phyloP scores from a whole-genome alignment of 2,797 vertebrate species.

The Cheirogaleus major region DNA sequence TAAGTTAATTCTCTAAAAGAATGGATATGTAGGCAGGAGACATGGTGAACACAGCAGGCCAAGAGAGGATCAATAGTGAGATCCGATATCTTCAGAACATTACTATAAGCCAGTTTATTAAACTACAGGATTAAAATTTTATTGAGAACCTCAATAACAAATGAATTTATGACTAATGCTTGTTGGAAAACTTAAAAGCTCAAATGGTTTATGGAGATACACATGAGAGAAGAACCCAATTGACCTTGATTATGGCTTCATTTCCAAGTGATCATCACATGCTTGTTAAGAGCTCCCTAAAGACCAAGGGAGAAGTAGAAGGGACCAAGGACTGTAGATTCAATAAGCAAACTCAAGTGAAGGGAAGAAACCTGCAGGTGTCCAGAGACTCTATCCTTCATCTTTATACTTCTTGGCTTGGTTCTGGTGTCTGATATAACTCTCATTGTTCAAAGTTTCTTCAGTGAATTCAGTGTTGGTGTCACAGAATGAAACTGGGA shows the following conservation, averaged over 20 bases:
- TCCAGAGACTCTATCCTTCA: neutral
- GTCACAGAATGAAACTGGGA: neutral
- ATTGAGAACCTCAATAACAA: constrained; percentile 16
- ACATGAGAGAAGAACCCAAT: neutral
- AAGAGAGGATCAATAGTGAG: neutral
- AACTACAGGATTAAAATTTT: constrained; percentile 52
- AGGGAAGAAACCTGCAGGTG: neutral
- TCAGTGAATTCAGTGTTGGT: neutral
- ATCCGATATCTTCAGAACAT: constrained; percentile 32
- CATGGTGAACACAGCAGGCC: neutral
- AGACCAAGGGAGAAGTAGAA: neutral
- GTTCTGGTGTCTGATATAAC: neutral
- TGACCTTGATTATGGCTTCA: neutral
- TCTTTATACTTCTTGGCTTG: neutral
- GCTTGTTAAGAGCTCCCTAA: neutral
- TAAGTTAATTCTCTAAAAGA: constrained; percentile 54
- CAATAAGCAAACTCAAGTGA: neutral
- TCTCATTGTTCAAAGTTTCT: neutral
- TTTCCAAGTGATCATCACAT: neutral
- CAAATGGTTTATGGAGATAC: constrained; percentile 17
- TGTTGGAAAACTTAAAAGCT: constrained; percentile 29
- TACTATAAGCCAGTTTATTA: constrained; percentile 37
- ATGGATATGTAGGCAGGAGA: neutral
- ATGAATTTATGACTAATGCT: constrained; percentile 31
- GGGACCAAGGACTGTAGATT: neutral